These are phyloP conservation scores for Gastrophysa polygoni DNA, from an alignment of 2,888 invertebrate species.

Conservation along the genomic window DNA sequence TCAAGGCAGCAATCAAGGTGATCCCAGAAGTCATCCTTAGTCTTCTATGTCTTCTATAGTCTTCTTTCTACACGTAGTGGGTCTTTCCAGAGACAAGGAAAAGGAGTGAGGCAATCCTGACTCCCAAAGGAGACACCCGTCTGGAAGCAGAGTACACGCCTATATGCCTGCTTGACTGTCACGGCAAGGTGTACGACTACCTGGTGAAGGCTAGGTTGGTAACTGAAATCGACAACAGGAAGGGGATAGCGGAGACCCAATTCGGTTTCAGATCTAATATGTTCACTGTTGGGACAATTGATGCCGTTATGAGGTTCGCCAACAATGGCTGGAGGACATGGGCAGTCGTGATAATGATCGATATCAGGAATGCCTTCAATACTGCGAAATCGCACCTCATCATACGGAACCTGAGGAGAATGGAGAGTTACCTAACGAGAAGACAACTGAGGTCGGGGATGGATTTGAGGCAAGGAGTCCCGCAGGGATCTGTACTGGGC, in stretches of 20 bases:
- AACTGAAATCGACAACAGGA: conserved; percentile 7
- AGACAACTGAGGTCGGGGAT: not conserved
- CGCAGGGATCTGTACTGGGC: conserved; percentile 30
- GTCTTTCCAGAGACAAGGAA: conserved; percentile 23
- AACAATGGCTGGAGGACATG: not conserved
- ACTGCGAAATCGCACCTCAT: conserved; percentile 13
- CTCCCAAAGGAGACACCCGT: conserved; percentile 3
- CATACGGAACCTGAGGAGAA: not conserved
- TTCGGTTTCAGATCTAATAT: conserved; percentile 15
- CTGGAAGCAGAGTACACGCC: conserved; percentile 14
- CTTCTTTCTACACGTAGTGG: no score
- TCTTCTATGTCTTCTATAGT: conserved; percentile 1
- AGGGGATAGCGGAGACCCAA: not conserved
- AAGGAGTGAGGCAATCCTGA: conserved; percentile 15
- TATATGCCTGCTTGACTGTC: conserved; percentile 24
- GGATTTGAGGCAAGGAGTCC: conserved; percentile 16
- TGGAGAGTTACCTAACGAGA: conserved; percentile 5
- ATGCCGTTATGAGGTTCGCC: not conserved
- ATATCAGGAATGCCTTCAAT: conserved; percentile 13
- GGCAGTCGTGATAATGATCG: conserved; percentile 9
- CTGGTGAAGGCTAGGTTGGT: conserved; percentile 14
- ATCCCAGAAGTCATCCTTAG: not conserved
- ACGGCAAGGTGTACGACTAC: conserved; percentile 24
- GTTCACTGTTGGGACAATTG: conserved; percentile 12
- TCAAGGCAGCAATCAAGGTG: no score